Evolutionary conservation across 1,140 invertebrate genomes (phyloP), one percentile per base, ranked within the genome.

Genomic region (Diachasma alloeum): DNA sequence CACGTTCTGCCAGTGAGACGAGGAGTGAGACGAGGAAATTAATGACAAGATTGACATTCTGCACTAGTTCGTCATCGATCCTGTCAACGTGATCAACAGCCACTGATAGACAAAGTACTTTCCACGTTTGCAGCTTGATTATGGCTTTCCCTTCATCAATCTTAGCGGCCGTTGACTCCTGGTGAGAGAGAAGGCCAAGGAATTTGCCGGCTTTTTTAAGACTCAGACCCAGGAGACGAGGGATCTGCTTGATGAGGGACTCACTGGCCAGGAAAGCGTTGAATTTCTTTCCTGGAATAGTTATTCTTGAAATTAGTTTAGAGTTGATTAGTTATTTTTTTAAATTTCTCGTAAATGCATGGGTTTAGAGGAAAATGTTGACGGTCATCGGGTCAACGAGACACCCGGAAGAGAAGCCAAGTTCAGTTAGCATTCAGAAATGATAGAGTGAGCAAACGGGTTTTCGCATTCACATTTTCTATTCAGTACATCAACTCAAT

Each of bases 71-170:
- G 88, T 99, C 99, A 42, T 93, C 91, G 22, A 92, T 93, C 98
- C 99, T 99, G 77, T 93, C 94, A n/a, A 99, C 97, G 86, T 99
- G 97, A 79, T 98, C 98, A 81, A 99, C 96, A 80, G 98, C 98
- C 36, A 99, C 98, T 74, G 97, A 98, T 83, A 99, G 90, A 88
- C 98, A 99, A 84, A 99, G 92, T 59, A 99, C 98, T 94, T 99
- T 99, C 91, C 99, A 99, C 98, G 99, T 99, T 90, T 99, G 98
- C 91, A 99, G 99, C 90, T 99, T 99, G 90, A 99, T 99, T 80
- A 98, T 99, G 8, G 96, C 97, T 86, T 98, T 98, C 44, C 99
- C 96, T 91, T 99, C 99, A 90, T 99, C 98, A 79, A 99, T 96
- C 88, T 99, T 99, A 77, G 92, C 93, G 44, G 93, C 92, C 95